Base-by-base conservation (phyloP, 2,797 vertebrate genomes). In the Adelosebastes latens region DNA sequence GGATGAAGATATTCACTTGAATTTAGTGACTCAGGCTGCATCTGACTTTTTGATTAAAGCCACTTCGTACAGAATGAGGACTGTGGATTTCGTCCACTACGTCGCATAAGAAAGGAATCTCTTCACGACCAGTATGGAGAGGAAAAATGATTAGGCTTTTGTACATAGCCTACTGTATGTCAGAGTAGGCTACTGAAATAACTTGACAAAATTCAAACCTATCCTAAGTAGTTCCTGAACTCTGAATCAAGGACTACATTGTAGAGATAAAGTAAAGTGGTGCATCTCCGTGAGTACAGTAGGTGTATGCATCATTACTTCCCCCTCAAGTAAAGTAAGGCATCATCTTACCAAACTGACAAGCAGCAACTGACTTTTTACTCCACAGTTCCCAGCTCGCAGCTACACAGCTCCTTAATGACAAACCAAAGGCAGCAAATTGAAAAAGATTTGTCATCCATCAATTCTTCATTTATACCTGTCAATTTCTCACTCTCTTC, bases 381-480 rank as follows among this genome's bases (percentile, higher is more conserved):
- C 46, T 72, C 32, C 58, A 12, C 56, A 55, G 56, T n/a, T 64
- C 8, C 6, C 16, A 59, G 18, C 18, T 59, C 2, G 12, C 24
- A 60, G 52, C n/a, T 42, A 27, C 36, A 59, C 36, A 59, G 13
- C 2, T 32, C 25, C 31, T 49, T 22, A 10, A 42, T 63, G 32
- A 71, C 39, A 74, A 66, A 63, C 12, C 42, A 46, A 25, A 63
- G 25, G 79, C 42, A 49, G n/a, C 20, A 22, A 42, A 64, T 9
- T 64, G 36, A 81, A 75, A 73, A 72, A 77, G 6, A 49, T 52
- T 58, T 59, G 16, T 20, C 77, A 87, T 77, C 36, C 49, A 72
- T 84, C 70, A 78, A 8, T 70, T 77, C 3, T 49, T 72, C 56
- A 70, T 72, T 75, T 64, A 55, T 55, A 34, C 72, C 39, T 32